phyloP scores from a whole-genome alignment of 2,113 vertebrate genomes.

The Mionectes macconnelli region DNA sequence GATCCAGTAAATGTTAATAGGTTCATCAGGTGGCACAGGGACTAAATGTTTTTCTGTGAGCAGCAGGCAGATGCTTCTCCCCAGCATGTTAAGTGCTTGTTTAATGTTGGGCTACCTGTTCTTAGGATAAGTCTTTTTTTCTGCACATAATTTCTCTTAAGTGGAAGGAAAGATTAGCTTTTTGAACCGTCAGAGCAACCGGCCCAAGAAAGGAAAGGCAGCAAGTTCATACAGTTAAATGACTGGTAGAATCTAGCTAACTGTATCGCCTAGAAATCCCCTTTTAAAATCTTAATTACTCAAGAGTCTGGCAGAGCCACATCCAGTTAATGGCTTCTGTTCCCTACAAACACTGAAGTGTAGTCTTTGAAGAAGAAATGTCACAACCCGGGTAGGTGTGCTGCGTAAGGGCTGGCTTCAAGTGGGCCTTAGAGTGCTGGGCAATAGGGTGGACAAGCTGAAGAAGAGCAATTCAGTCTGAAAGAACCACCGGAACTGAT shows the following conservation, averaged over 20 bases:
- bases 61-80: background rate
- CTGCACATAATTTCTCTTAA: background rate
- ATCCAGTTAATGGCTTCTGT: background rate
- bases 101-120: background rate
- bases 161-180: background rate
- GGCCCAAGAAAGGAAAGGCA: background rate
- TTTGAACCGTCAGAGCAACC: background rate
- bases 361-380: slow-evolving; percentile 8
- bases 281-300: background rate
- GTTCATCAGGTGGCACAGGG: background rate
- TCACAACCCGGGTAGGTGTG: background rate
- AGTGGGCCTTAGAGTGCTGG: background rate
- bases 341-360: background rate
- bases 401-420: background rate
- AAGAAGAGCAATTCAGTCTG: background rate
- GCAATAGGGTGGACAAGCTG: background rate
- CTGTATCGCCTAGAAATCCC: background rate
- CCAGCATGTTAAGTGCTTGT: background rate
- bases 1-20: background rate
- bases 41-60: background rate
- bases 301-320: background rate
- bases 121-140: background rate
- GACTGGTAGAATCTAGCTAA: background rate
- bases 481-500: background rate
- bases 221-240: background rate